Evolutionary conservation across 2,113 vertebrate genomes (phyloP).

Genomic region (Junco hyemalis): DNA sequence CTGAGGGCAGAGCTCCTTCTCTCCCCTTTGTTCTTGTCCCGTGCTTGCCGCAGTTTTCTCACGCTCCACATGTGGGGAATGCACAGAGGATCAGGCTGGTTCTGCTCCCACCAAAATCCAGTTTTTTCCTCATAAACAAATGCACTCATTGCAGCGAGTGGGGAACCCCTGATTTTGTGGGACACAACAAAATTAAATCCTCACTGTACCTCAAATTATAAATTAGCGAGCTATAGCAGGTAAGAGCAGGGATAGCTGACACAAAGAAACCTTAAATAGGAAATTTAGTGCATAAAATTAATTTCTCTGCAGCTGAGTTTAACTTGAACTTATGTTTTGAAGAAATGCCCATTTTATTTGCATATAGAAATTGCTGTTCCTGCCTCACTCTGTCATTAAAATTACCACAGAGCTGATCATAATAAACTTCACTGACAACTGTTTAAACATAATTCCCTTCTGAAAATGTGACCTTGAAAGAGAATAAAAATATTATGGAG

Average conservation of each 20-base stretch:
- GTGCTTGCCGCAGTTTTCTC: conserved; percentile 40
- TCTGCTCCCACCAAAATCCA: not conserved
- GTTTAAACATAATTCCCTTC: not conserved
- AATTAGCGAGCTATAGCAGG: not conserved
- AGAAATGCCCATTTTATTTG: not conserved
- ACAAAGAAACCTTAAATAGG: not conserved
- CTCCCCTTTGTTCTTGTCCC: not conserved
- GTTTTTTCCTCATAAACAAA: not conserved
- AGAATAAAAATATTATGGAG: not conserved
- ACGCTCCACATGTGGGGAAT: conserved; percentile 31
- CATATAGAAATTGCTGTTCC: not conserved
- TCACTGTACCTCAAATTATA: not conserved
- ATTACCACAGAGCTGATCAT: not conserved
- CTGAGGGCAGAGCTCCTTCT: conserved; percentile 60
- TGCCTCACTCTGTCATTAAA: not conserved
- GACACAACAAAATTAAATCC: not conserved
- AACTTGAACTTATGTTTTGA: not conserved
- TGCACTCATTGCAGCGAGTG: not conserved
- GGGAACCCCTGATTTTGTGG: not conserved
- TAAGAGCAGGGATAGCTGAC: not conserved
- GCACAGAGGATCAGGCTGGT: not conserved
- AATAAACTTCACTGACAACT: not conserved
- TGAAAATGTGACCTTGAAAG: not conserved
- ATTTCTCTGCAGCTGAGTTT: not conserved
- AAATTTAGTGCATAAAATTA: not conserved